A percentile compares a stretch with the other conserved stretches of the same genome.
phyloP scores from a whole-genome alignment of 1,140 invertebrate genomes.

The Magallana ariakensis region DNA sequence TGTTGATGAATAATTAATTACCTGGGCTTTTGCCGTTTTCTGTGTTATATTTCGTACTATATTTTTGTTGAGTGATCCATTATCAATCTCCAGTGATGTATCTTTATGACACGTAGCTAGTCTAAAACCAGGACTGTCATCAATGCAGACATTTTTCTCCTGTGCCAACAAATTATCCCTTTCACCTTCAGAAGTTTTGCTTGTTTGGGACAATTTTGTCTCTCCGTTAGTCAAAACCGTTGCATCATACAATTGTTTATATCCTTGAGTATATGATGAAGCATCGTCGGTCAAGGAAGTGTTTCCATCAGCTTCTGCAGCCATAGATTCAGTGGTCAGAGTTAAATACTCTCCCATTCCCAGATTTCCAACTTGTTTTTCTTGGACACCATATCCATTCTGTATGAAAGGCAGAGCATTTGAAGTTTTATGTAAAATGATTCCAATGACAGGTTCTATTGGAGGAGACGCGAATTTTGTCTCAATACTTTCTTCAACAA shows the following conservation, averaged over 20 bases:
- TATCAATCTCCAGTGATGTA: not conserved
- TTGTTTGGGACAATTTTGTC: not conserved
- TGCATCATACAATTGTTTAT: not conserved
- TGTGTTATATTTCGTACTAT: not conserved
- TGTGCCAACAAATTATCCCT: not conserved
- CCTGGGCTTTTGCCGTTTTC: not conserved
- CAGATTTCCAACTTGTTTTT: not conserved
- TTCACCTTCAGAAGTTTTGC: not conserved
- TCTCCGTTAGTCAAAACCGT: not conserved
- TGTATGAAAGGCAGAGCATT: not conserved
- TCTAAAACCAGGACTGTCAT: not conserved
- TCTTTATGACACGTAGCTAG: not conserved
- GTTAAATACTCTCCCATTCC: not conserved
- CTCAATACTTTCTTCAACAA: not conserved
- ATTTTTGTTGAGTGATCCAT: not conserved
- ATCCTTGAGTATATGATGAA: not conserved
- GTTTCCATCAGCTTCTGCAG: not conserved
- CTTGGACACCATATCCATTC: not conserved
- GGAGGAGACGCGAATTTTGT: not conserved
- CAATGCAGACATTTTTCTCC: not conserved
- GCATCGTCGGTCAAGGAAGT: not conserved
- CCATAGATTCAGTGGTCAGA: not conserved
- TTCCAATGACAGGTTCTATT: not conserved
- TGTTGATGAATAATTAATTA: not conserved
- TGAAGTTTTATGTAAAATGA: not conserved